A percentile compares a stretch with the other conserved stretches of the same genome.
These are phyloP conservation scores for Nothobranchius furzeri DNA, from an alignment of 2,113 vertebrate species.

Conservation along the genomic window DNA sequence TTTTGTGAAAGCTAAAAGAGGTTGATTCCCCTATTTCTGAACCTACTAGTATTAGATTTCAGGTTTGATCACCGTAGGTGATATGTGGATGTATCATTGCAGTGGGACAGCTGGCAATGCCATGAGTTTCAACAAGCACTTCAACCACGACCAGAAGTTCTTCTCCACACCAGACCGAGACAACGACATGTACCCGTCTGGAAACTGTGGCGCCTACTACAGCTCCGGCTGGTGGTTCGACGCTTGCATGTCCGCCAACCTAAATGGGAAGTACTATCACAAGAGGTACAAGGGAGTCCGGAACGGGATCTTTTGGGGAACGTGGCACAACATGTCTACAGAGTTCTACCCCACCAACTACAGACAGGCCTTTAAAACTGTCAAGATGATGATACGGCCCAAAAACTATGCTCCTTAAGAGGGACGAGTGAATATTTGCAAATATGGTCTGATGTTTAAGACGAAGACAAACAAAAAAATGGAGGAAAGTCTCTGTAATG, in stretches of 20 bases:
- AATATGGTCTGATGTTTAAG: neutral
- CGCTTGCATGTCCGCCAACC: slow-evolving; percentile 94
- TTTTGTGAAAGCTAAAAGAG: no score
- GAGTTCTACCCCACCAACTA: slow-evolving; percentile 82
- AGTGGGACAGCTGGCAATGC: slow-evolving; percentile 93
- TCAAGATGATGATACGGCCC: slow-evolving; percentile 95
- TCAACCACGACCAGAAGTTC: slow-evolving; percentile 94
- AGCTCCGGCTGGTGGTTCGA: slow-evolving; percentile 99
- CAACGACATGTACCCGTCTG: slow-evolving; percentile 90
- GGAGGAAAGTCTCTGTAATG: slow-evolving; percentile 20
- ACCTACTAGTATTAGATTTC: no score
- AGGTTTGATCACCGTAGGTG: neutral
- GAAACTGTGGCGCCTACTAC: slow-evolving; percentile 93
- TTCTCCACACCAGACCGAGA: slow-evolving; percentile 93
- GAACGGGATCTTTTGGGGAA: slow-evolving; percentile 97
- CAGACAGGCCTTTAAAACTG: slow-evolving; percentile 88
- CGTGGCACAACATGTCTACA: slow-evolving; percentile 86
- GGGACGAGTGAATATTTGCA: slow-evolving; percentile 13
- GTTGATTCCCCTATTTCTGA: no score
- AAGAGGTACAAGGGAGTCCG: slow-evolving; percentile 91
- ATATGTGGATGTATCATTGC: slow-evolving; percentile 13
- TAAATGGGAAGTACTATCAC: slow-evolving; percentile 96
- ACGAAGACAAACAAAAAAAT: slow-evolving; percentile 14
- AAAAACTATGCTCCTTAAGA: slow-evolving; percentile 85
- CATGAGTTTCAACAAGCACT: slow-evolving; percentile 86